A percentile compares a stretch with the other conserved stretches of the same genome.
Evolutionary conservation across 2,797 vertebrate species (phyloP).

Genomic region (Sebastes kiyomatsui): DNA sequence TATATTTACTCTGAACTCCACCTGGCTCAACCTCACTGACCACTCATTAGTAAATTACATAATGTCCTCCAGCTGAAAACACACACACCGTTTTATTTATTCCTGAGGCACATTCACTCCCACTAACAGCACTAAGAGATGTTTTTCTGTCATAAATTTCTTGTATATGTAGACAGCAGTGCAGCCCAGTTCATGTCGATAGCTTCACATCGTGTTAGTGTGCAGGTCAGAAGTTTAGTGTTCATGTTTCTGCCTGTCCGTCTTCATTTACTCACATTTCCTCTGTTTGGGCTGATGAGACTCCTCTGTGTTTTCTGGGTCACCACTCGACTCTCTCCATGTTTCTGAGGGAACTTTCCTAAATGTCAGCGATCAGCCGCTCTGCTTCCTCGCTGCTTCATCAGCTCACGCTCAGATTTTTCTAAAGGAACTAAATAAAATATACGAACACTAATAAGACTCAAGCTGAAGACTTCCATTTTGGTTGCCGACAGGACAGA

Average conservation of each 20-base stretch:
- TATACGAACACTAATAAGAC: no score
- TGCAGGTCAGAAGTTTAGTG: background rate
- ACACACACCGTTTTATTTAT: no score
- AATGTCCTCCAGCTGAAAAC: no score
- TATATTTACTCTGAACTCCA: no score
- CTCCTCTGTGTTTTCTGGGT: background rate
- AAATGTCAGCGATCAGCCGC: background rate
- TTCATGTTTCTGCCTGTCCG: background rate
- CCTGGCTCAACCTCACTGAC: no score
- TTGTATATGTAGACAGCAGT: background rate
- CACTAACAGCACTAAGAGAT: no score
- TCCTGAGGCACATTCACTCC: no score
- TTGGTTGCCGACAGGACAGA: no score
- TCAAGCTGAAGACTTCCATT: no score
- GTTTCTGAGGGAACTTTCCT: background rate
- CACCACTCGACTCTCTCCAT: background rate
- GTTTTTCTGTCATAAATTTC: no score
- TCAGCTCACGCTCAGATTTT: background rate
- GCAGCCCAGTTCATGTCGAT: background rate
- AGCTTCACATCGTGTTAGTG: background rate
- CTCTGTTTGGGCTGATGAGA: background rate
- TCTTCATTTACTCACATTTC: background rate
- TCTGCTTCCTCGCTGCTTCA: background rate
- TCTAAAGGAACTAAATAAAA: no score
- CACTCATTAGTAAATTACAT: no score